phyloP scores from a whole-genome alignment of 2,797 vertebrate species.

The Austrolebias charrua region DNA sequence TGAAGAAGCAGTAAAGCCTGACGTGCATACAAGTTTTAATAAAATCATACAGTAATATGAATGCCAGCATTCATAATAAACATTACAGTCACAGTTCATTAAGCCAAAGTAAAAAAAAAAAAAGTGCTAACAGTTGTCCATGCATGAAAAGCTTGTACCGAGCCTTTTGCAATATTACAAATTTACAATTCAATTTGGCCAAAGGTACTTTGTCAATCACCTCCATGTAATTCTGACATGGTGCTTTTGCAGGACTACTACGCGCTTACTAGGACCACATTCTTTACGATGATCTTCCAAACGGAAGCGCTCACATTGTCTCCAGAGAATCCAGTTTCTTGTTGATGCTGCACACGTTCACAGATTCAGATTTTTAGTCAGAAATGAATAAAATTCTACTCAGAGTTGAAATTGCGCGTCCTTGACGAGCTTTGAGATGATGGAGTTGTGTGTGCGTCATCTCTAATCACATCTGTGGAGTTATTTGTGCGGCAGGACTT shows the following conservation, averaged over 20 bases:
- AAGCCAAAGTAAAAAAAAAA: constrained; percentile 11
- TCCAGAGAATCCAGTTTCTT: constrained; percentile 11
- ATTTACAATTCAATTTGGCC: constrained; percentile 1
- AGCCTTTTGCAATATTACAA: constrained; percentile 8
- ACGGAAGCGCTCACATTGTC: neutral
- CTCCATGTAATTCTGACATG: neutral
- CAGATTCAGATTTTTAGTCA: neutral
- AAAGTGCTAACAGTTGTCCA: constrained; percentile 35
- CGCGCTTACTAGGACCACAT: neutral
- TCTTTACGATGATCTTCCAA: neutral
- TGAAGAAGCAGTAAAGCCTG: neutral
- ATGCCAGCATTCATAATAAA: constrained; percentile 74
- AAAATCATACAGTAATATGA: constrained; percentile 47
- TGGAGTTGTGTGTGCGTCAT: constrained; percentile 8
- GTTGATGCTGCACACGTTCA: neutral
- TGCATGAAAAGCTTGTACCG: neutral
- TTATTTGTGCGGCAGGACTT: neutral
- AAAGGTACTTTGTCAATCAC: neutral
- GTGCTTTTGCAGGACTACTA: neutral
- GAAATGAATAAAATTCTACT: neutral
- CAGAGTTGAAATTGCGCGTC: neutral
- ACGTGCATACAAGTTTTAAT: neutral
- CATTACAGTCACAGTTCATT: constrained; percentile 37
- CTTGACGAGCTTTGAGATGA: neutral
- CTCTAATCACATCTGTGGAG: neutral